Base-by-base conservation (phyloP, 1,140 invertebrate species). In the Drosophila guanche region DNA sequence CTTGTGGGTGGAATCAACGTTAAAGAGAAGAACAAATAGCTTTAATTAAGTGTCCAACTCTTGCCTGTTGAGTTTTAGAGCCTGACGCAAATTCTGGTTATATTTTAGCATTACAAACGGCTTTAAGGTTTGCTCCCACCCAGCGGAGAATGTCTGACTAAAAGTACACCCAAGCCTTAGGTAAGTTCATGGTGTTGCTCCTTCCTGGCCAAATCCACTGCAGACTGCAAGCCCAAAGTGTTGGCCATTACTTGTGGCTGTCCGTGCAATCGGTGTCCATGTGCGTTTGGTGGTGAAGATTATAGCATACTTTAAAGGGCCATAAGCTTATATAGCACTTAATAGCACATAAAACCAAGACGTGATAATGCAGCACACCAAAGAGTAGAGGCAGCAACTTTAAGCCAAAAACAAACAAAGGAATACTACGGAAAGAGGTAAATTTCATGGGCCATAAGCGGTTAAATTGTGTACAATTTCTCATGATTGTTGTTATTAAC, bases 331-430 rank as follows among this genome's bases (percentile, higher is more conserved):
- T 86, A 71, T 74, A 70, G 81, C 81, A 85, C 81, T 85, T 85
- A 85, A 85, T 85, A 85, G 81, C 81, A 85, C 73, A 85, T 85
- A 86, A 85, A 85, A 86, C 72, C 74, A 70, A 53, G 53, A 86
- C 81, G 81, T 85, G 81, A 85, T 85, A 85, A 85, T 85, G 81
- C 81, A 85, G 81, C 78, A 73, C 73, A 86, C 77, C 81, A 67
- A 14, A 73, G 48, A 80, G 74, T 33, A 74, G 81, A 86, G 73
- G 57, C 61, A 73, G 74, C 77, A 77, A 75, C 42, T 74, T 53
- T 16, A 55, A 61, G 25, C 46, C 2, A 41, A 33, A 43, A 47
- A 63, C 69, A 75, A 62, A 55, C 37, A 59, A 61, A 56, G 37
- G 37, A 29, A 42, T 37, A 33, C 25, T 10, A 23, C 14, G 27